Conservation (phyloP, 2,888 invertebrate species). For the Tenthredo mesomela region DNA sequence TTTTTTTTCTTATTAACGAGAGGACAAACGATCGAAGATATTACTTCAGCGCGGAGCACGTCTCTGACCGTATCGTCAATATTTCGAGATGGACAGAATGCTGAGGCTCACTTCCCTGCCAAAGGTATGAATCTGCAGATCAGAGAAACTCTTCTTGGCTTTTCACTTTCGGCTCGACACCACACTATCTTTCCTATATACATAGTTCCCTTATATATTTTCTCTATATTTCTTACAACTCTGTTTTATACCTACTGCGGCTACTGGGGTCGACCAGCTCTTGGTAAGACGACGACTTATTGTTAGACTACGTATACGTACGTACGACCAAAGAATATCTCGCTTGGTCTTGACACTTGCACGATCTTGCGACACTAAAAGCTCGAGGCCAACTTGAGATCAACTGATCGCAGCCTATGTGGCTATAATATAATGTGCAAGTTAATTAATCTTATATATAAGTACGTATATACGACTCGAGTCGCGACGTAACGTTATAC, state of each 20-base stretch:
- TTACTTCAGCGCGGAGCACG: not conserved
- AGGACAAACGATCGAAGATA: not conserved
- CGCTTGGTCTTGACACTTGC: constrained; percentile 39
- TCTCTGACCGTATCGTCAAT: not conserved
- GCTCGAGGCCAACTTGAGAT: constrained; percentile 40
- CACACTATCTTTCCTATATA: not conserved
- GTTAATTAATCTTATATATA: constrained; percentile 1
- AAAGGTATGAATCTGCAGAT: constrained; percentile 14
- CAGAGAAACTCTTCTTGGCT: not conserved
- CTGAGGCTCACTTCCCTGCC: constrained; percentile 28
- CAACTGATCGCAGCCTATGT: constrained; percentile 30
- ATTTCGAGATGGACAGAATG: constrained; percentile 41
- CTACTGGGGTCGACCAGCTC: not conserved
- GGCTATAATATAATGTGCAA: not conserved
- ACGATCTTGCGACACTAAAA: constrained; percentile 31
- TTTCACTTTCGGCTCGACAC: not conserved
- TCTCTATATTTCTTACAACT: not conserved
- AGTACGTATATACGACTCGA: not conserved
- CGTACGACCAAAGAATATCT: constrained; percentile 27
- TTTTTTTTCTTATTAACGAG: not conserved
- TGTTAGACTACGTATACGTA: constrained; percentile 10
- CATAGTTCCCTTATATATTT: not conserved
- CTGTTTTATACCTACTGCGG: not conserved
- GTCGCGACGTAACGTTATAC: not conserved
- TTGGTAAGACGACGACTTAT: not conserved